A percentile compares a stretch with the other conserved stretches of the same genome.
These are phyloP conservation scores for Synanthedon myopaeformis DNA, from an alignment of 2,888 invertebrate genomes.

Conservation along the genomic window DNA sequence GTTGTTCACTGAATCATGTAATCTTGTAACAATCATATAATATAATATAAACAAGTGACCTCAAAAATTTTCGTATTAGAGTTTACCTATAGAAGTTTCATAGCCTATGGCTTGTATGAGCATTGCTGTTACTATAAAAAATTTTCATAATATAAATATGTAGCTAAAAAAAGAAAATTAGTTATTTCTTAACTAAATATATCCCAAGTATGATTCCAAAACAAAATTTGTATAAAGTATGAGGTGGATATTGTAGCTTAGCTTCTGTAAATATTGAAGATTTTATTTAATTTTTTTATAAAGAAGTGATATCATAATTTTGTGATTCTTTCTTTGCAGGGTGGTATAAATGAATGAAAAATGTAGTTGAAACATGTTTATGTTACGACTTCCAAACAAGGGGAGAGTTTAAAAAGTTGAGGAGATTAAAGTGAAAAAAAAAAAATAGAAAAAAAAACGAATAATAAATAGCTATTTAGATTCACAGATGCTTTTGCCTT, in stretches of 20 bases:
- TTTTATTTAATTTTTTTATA: neutral
- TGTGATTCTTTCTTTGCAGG: conserved; percentile 47
- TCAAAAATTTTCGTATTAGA: too few species aligned
- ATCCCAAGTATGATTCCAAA: too few species aligned
- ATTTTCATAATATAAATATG: too few species aligned
- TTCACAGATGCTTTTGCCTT: conserved; percentile 28
- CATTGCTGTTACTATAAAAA: too few species aligned
- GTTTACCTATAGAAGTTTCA: too few species aligned
- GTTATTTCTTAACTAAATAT: too few species aligned
- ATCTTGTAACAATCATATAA: too few species aligned
- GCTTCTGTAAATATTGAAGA: neutral
- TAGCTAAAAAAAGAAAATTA: too few species aligned
- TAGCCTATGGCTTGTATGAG: too few species aligned
- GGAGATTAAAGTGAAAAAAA: neutral
- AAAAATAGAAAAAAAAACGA: neutral
- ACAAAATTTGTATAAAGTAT: conserved; percentile 1
- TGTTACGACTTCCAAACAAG: neutral
- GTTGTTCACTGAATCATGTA: conserved; percentile 13
- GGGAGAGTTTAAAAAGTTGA: neutral
- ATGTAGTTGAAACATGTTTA: conserved; percentile 5
- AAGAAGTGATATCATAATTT: conserved; percentile 8
- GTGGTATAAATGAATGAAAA: conserved; percentile 43
- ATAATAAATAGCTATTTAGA: neutral
- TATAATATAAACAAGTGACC: too few species aligned
- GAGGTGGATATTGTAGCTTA: conserved; percentile 9